phyloP scores from a whole-genome alignment of 2,797 vertebrate species.

The Linurgus olivaceus region DNA sequence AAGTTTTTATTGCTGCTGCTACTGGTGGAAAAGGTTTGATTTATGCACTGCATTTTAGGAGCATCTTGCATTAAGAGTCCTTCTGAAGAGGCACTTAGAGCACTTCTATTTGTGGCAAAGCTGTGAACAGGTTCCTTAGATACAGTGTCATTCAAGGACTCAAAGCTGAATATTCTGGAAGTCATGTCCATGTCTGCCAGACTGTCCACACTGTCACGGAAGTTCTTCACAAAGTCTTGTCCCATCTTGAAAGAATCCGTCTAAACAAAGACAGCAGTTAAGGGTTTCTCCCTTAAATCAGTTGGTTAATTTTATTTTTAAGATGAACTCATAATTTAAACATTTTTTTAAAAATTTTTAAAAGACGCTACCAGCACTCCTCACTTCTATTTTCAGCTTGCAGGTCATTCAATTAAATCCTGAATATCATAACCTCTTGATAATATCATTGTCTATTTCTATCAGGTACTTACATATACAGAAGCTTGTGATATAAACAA shows the following conservation, averaged over 20 bases:
- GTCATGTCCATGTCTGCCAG: constrained; percentile 73
- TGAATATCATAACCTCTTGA: background rate
- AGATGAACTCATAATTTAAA: background rate
- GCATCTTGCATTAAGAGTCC: constrained; percentile 66
- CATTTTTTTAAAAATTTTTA: too few relatives aligned
- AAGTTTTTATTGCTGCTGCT: constrained; percentile 64
- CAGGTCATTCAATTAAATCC: background rate
- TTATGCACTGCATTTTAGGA: constrained; percentile 58
- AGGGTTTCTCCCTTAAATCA: background rate
- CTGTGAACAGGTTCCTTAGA: constrained; percentile 48
- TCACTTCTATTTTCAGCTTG: background rate
- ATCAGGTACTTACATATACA: background rate
- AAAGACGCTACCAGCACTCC: background rate
- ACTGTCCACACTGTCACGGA: constrained; percentile 72
- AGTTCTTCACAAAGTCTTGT: constrained; percentile 81
- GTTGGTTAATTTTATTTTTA: background rate
- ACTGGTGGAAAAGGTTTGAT: constrained; percentile 73
- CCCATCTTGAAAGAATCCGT: constrained; percentile 94
- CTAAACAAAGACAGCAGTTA: constrained; percentile 71
- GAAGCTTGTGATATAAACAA: background rate
- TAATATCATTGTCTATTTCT: background rate
- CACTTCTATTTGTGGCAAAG: constrained; percentile 46
- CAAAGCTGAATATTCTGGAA: constrained; percentile 75
- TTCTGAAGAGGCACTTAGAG: constrained; percentile 62
- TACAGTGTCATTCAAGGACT: constrained; percentile 35